Percentiles rank a stretch among this genome's conserved stretches.
phyloP scores from a whole-genome alignment of 2,888 invertebrate species.

The Clunio marinus region DNA sequence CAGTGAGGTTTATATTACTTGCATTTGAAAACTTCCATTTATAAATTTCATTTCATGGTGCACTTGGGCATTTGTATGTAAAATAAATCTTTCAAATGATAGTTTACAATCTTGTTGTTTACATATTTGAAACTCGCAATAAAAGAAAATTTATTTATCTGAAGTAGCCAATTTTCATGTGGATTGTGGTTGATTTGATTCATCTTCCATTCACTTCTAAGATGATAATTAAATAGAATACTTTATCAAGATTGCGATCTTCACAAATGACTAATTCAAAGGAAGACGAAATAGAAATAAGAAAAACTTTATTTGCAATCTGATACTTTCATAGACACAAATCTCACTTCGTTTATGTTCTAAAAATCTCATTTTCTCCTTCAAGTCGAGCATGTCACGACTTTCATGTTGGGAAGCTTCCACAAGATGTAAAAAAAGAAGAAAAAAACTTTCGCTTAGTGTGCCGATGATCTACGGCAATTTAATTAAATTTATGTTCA shows the following conservation, averaged over 20 bases:
- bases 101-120: neutral
- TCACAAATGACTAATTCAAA: too few relatives aligned
- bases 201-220: too few relatives aligned
- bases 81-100: neutral
- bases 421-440: neutral
- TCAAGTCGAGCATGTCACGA: neutral
- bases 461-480: constrained; percentile 4
- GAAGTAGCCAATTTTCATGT: neutral
- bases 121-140: neutral
- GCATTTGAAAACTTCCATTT: too few relatives aligned
- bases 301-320: neutral
- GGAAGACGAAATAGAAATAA: too few relatives aligned
- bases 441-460: constrained; percentile 6
- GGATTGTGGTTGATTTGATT: too few relatives aligned
- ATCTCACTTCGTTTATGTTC: neutral
- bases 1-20: too few relatives aligned
- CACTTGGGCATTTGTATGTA: neutral
- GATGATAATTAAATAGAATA: too few relatives aligned
- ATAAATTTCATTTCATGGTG: too few relatives aligned
- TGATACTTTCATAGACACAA: neutral
- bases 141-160: constrained; percentile 3
- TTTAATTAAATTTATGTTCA: constrained; percentile 21
- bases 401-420: constrained; percentile 3
- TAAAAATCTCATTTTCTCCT: constrained; percentile 9
- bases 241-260: too few relatives aligned